Percentiles rank a stretch among this genome's conserved stretches.
Conservation (phyloP, 2,888 invertebrate species). For the Polyommatus iphigenia region DNA sequence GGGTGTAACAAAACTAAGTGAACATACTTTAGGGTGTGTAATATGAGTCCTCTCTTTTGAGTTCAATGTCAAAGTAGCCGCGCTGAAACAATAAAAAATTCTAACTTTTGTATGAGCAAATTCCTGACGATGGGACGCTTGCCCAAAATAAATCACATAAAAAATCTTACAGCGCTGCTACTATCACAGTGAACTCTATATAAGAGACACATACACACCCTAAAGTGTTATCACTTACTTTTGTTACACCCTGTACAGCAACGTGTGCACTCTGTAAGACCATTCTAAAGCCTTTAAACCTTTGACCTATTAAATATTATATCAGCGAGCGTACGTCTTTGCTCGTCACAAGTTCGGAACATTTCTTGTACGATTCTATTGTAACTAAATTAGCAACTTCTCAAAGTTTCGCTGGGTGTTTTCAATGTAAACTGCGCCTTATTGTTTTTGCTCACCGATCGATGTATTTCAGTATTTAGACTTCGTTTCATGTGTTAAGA, state of each 20-base stretch:
- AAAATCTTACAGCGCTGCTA: no score
- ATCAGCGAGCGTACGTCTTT: not conserved
- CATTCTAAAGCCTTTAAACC: slow-evolving; percentile 22
- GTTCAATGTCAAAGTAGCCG: no score
- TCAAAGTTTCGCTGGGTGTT: slow-evolving; percentile 1
- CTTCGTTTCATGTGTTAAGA: not conserved
- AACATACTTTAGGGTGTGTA: no score
- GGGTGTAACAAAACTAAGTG: no score
- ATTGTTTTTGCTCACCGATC: slow-evolving; percentile 4
- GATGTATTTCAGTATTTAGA: not conserved
- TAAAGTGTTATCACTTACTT: no score
- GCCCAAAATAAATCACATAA: no score
- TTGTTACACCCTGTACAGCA: not conserved
- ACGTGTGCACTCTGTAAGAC: slow-evolving; percentile 10
- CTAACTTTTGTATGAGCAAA: no score
- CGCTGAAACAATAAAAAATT: no score
- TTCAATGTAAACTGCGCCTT: slow-evolving; percentile 6
- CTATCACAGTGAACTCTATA: no score
- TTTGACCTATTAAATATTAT: slow-evolving; percentile 29
- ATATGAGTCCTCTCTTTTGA: no score
- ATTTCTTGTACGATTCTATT: slow-evolving; percentile 22
- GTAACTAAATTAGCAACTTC: slow-evolving; percentile 13
- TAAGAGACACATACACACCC: no score
- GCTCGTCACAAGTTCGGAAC: not conserved
- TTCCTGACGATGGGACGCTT: no score